Base-by-base conservation (phyloP, 2,797 vertebrate species). In the Protonibea diacanthus region DNA sequence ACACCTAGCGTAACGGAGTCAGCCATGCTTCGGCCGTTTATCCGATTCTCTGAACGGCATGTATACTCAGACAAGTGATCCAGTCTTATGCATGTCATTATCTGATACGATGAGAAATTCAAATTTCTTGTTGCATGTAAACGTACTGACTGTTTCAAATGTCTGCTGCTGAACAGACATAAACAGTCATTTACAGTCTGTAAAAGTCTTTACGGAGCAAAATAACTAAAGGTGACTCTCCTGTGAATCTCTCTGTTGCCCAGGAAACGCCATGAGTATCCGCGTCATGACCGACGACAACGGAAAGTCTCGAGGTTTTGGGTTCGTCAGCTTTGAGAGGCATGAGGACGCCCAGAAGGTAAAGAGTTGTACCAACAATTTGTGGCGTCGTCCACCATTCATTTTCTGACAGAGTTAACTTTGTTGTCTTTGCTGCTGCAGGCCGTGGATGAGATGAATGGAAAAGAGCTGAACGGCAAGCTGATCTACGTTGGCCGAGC, bases 391-490 rank as follows among this genome's bases (percentile, higher is more conserved):
- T 11, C 2, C 4, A 2, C 3, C 0, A 14, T 21, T 53, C 0
- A 12, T 25, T 53, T 49, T 12, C 8, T 2, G 5, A 11, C 4
- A 9, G 8, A 29, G 23, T 25, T 58, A 21, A 71, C 6, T 4
- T 1, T 0, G 5, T 75, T 65, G 23, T 74, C 21, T 6, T 44
- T 68, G 25, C 33, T 38, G 2, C 66, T 45, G 13, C 76, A 99
- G 98, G 98, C 98, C 33, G 98, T 99, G 72, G 98, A 99, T 87
- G 98, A 99, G 84, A 99, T 99, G 97, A 99, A 99, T 44, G 98
- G 98, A 25, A 98, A 98, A 77, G 98, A 99, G 89, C 82, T 98
- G 71, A 98, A 98, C 33, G 97, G 97, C 67, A 99, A 97, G 88
- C 95, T 96, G 85, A 97, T 99, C 83, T 99, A 98, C 0, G 98